phyloP scores from a whole-genome alignment of 2,113 vertebrate genomes.

The Salvator merianae region DNA sequence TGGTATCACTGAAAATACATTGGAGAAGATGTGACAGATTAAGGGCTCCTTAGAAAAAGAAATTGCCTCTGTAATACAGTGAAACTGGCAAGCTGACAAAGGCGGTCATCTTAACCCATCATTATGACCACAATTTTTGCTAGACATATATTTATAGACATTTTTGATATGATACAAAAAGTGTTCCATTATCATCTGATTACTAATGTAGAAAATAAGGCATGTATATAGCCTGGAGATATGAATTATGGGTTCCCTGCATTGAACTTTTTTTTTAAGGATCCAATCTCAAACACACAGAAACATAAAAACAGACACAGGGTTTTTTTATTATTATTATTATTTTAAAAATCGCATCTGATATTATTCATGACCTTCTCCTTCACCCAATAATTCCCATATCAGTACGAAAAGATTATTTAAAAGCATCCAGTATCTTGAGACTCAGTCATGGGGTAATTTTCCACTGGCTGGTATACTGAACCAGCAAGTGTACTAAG shows the following conservation, averaged over 20 bases:
- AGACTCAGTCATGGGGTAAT: too few relatives aligned
- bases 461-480: too few relatives aligned
- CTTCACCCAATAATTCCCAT: too few relatives aligned
- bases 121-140: neutral
- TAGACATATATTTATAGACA: neutral
- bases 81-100: neutral
- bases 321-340: too few relatives aligned
- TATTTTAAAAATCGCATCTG: too few relatives aligned
- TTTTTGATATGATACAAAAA: constrained; percentile 1
- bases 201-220: too few relatives aligned
- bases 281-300: neutral
- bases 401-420: too few relatives aligned
- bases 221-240: neutral
- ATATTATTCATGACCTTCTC: too few relatives aligned
- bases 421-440: too few relatives aligned
- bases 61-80: neutral
- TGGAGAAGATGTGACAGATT: neutral
- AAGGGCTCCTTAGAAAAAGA: neutral
- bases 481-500: too few relatives aligned
- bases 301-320: neutral
- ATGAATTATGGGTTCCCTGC: neutral
- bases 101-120: neutral
- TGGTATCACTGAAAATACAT: neutral
- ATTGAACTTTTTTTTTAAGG: too few relatives aligned
- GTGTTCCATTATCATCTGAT: neutral